Evolutionary conservation across 1,140 invertebrate species (phyloP), one percentile per base, ranked within the genome.

Genomic region (Nasonia giraulti): DNA sequence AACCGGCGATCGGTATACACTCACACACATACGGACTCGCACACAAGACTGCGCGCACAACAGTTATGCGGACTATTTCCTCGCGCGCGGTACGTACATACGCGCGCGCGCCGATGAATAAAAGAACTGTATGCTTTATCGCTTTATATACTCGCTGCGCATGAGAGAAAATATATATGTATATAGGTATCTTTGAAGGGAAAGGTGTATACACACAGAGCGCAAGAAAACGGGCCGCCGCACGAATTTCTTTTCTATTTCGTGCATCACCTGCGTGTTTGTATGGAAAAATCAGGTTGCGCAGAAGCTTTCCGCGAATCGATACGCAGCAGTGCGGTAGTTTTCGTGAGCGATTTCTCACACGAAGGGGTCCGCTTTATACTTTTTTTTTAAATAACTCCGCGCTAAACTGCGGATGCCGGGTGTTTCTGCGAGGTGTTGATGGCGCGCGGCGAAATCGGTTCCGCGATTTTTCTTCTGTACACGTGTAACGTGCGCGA

Each of bases 11-110:
- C 31, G 31, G 33, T 76, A 33, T 44, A 76, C 73, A 31, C 47
- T 62, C 23, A 78, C n/a, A 77, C 40, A 77, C 17, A 77, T 11
- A 77, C 23, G 40, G 6, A 77, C 75, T 20, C 37, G 31, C 23
- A 37, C 7, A 33, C 14, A 74, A 6, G 73, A 33, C 31, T 8
- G 31, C 27, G 90, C 88, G 87, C 88, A 89, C 90, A 90, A 91
- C 89, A 88, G 89, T 89, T 88, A 89, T 89, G 87, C 88, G 85
- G 88, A 90, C 89, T 91, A 89, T 89, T 90, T 90, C 87, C 88
- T 85, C 40, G 76, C 76, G 2, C 4, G 2, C 33, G 5, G 33
- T 37, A 27, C 27, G 33, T 37, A 37, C 33, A 37, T 37, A 37
- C 33, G 44, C 17, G 23, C 47, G n/a, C 3, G 55, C 76, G 62